phyloP scores from a whole-genome alignment of 2,113 vertebrate species.

The Thermophis baileyi region DNA sequence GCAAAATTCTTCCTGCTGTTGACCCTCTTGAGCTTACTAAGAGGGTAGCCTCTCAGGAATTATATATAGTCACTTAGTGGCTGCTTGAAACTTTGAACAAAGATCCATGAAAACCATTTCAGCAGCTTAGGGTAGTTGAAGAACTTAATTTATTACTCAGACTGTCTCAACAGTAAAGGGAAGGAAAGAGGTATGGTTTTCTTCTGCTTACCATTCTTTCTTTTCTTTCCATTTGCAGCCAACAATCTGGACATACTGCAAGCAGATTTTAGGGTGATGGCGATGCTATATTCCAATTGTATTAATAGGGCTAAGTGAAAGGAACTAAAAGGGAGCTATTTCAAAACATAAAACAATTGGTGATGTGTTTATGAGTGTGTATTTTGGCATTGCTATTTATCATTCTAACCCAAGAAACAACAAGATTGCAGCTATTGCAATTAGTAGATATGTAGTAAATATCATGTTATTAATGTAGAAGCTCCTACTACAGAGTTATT shows the following conservation, averaged over 20 bases:
- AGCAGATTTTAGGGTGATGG: not conserved
- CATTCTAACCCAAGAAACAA: not conserved
- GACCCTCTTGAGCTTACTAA: not conserved
- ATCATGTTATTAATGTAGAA: not conserved
- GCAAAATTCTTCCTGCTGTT: not conserved
- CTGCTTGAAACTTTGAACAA: conserved; percentile 31
- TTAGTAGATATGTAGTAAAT: not conserved
- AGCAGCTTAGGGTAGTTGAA: not conserved
- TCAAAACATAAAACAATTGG: not conserved
- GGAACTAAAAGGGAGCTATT: not conserved
- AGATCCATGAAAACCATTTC: conserved; percentile 9
- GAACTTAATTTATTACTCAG: conserved; percentile 13
- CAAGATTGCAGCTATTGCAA: not conserved
- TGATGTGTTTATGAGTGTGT: not conserved
- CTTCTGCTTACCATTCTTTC: not conserved
- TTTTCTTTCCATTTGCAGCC: not conserved
- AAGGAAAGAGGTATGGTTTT: not conserved
- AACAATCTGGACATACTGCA: not conserved
- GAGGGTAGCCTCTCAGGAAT: not conserved
- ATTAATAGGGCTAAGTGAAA: not conserved
- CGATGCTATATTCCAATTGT: not conserved
- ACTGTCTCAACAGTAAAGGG: not conserved
- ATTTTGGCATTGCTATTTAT: not conserved
- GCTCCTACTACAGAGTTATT: not conserved
- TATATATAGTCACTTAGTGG: conserved; percentile 33